Base-by-base conservation (phyloP, 1,140 invertebrate genomes). In the Tetraneura akinire region DNA sequence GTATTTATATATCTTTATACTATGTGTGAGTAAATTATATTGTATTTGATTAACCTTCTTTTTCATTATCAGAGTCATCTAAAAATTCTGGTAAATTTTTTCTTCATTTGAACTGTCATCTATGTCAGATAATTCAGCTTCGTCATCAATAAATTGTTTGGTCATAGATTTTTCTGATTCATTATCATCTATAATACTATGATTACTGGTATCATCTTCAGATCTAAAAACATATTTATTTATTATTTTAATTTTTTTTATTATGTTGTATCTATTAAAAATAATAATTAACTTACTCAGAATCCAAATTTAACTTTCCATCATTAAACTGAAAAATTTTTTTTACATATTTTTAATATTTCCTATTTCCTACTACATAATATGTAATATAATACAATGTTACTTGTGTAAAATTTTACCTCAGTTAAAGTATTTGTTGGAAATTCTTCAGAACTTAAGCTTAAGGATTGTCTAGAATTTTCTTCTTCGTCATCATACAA, bases 131-230 rank as follows among this genome's bases (percentile, higher is more conserved):
- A 16, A 45, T 3, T 68, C 64, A 2, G 64, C 64, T 68, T 45
- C 37, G 23, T 68, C 64, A 68, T 68, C 64, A 49, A 71, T 49
- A 29, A 49, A 71, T 13, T 49, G 16, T 29, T 51, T 71, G 18
- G n/a, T 45, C 6, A 29, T 18, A 70, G 16, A 18, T 26, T 0
- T 16, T 26, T 23, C 49, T 49, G 21, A 29, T 68, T 23, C 11
- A 1, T 68, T 11, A 32, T 32, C 29, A 5, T 32, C 13, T 5
- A 5, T 62, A 62, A 3, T n/a, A 53, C 1, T 6, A 53, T n/a
- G 18, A 53, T 8, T 8, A 18, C 21, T 18, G 18, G 1, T 5
- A 21, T n/a, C 6, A 4, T 32, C 3, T 29, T 62, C 57, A 62
- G 29, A 16, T 32, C 57, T 62, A 16, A 62, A 62, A 57, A n/a